Evolutionary conservation across 1,140 invertebrate species (phyloP).

Genomic region (Megathymus violae): DNA sequence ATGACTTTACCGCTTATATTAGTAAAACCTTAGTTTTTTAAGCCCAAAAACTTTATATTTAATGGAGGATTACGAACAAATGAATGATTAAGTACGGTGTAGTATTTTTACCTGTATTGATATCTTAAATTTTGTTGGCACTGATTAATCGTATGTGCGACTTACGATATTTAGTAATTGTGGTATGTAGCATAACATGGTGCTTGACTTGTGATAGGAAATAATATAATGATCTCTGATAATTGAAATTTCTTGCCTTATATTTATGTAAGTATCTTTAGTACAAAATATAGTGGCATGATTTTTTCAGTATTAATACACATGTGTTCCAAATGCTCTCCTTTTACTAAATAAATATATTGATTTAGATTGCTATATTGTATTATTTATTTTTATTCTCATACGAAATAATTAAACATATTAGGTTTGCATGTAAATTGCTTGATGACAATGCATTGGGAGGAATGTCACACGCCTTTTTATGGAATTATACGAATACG

Average conservation of each 20-base stretch:
- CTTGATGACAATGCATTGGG: too few species aligned
- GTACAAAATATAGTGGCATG: conserved; percentile 57
- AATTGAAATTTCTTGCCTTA: conserved; percentile 46
- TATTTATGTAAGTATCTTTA: conserved; percentile 28
- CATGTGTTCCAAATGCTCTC: conserved; percentile 59
- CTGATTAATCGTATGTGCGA: background rate
- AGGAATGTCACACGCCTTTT: too few species aligned
- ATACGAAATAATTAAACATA: too few species aligned
- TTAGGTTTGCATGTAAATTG: too few species aligned
- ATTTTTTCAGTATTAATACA: conserved; percentile 63
- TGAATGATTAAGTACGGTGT: too few species aligned
- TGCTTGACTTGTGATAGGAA: conserved; percentile 50
- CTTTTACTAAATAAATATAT: conserved; percentile 37
- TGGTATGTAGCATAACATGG: conserved; percentile 29
- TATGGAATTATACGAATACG: too few species aligned
- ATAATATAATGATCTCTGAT: conserved; percentile 46
- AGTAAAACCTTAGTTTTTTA: too few species aligned
- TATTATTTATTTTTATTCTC: conserved; percentile 2
- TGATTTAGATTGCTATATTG: background rate
- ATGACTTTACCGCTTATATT: too few species aligned
- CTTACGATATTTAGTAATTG: background rate
- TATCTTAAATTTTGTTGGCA: too few species aligned
- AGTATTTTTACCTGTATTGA: too few species aligned
- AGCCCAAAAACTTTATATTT: background rate
- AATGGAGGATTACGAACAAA: too few species aligned